phyloP scores from a whole-genome alignment of 37 sponge, comb jelly and placozoan genomes.

The Beroe forskalii region DNA sequence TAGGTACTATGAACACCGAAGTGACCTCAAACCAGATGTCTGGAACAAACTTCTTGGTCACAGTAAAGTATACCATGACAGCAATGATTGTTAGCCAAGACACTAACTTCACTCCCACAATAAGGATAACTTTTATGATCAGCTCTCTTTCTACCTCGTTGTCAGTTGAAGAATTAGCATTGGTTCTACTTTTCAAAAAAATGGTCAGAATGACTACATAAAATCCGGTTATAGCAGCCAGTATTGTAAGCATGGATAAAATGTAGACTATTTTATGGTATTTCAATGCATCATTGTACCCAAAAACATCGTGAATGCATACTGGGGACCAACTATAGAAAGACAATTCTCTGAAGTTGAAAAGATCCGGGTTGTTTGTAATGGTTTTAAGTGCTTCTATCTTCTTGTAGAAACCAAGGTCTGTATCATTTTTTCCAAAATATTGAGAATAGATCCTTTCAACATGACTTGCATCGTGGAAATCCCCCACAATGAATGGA shows the following conservation, averaged over 20 bases:
- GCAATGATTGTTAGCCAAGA: neutral
- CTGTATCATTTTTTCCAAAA: neutral
- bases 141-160: neutral
- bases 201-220: neutral
- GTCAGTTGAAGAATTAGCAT: neutral
- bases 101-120: neutral
- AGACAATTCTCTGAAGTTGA: neutral
- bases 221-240: neutral
- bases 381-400: neutral
- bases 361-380: neutral
- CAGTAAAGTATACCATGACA: neutral
- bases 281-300: neutral
- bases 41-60: neutral
- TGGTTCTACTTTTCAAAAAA: neutral
- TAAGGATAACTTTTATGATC: neutral
- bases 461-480: neutral
- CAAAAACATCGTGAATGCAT: neutral
- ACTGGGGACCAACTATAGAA: conserved; percentile 26
- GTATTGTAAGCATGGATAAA: neutral
- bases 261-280: neutral
- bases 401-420: neutral
- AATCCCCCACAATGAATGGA: neutral
- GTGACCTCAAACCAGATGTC: neutral
- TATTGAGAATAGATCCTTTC: neutral
- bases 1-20: neutral